Percentiles rank a stretch among this genome's conserved stretches.
These are phyloP conservation scores for Dynastes maya DNA, from an alignment of 2,888 invertebrate species.

Conservation along the genomic window DNA sequence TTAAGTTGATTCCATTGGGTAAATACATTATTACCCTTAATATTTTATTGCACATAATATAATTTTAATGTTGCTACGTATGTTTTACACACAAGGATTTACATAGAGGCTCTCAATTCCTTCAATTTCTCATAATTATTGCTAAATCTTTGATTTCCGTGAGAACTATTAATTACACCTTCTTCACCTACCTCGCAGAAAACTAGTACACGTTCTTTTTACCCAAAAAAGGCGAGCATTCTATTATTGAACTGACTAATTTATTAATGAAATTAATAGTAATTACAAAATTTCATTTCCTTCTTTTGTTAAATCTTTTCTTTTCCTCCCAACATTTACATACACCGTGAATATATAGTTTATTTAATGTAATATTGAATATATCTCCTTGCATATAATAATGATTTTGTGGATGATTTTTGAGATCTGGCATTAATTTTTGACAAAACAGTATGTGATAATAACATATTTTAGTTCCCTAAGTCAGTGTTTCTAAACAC, in stretches of 20 bases:
- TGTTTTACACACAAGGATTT: background rate
- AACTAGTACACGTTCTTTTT: slow-evolving; percentile 26
- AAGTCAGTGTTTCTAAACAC: too few relatives aligned
- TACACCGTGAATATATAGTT: background rate
- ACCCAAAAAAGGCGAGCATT: background rate
- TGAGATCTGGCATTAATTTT: too few relatives aligned
- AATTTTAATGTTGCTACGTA: too few relatives aligned
- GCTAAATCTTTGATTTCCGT: slow-evolving; percentile 34
- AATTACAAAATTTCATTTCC: slow-evolving; percentile 20
- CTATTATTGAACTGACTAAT: background rate
- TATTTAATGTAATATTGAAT: too few relatives aligned
- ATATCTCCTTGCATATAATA: too few relatives aligned
- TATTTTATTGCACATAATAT: too few relatives aligned
- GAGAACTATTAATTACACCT: slow-evolving; percentile 27
- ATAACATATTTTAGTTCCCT: too few relatives aligned
- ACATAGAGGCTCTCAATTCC: background rate
- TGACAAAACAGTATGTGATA: too few relatives aligned
- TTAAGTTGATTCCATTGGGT: too few relatives aligned
- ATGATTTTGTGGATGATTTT: too few relatives aligned
- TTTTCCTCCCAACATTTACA: slow-evolving; percentile 1
- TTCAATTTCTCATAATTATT: slow-evolving; percentile 23
- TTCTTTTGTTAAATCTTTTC: background rate
- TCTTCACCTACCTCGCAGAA: background rate
- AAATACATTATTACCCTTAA: too few relatives aligned
- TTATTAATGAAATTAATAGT: slow-evolving; percentile 15